These are phyloP conservation scores for Gymnothorax javanicus DNA, from an alignment of 2,797 vertebrate species.

Conservation along the genomic window DNA sequence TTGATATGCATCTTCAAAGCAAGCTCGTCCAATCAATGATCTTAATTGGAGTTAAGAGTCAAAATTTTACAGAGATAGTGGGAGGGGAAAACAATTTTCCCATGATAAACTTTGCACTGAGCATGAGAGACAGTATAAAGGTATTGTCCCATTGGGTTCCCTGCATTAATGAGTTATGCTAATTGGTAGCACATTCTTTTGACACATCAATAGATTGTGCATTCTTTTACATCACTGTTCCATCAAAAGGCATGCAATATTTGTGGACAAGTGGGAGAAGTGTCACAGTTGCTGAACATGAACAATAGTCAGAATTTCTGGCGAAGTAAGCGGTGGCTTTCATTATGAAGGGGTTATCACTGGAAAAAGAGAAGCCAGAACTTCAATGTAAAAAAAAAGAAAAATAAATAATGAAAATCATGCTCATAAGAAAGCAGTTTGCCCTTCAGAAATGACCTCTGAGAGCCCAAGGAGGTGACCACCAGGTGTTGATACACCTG, in stretches of 20 bases:
- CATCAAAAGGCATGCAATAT: constrained; percentile 56
- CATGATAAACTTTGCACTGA: constrained; percentile 49
- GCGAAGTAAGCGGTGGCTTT: constrained; percentile 54
- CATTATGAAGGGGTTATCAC: neutral
- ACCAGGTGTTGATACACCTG: neutral
- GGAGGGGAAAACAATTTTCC: constrained; percentile 52
- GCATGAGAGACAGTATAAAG: neutral
- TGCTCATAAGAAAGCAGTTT: neutral
- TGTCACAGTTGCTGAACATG: constrained; percentile 59
- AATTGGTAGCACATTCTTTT: constrained; percentile 21
- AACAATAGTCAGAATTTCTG: constrained; percentile 56
- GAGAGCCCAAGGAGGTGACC: neutral
- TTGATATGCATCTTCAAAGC: constrained; percentile 12
- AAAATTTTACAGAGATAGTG: constrained; percentile 44
- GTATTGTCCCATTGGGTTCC: neutral
- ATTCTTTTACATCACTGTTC: constrained; percentile 34
- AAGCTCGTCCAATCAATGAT: constrained; percentile 50
- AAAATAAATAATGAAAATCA: neutral
- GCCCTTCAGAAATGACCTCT: neutral
- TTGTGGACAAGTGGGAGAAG: constrained; percentile 57
- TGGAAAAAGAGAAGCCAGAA: neutral
- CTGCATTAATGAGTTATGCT: neutral
- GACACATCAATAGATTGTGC: neutral
- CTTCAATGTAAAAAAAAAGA: neutral
- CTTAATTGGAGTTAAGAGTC: constrained; percentile 65